Evolutionary conservation across 53 echinoderm and acorn worm genomes (phyloP), one percentile per base, ranked within the genome.

Genomic region (Mesocentrotus franciscanus): DNA sequence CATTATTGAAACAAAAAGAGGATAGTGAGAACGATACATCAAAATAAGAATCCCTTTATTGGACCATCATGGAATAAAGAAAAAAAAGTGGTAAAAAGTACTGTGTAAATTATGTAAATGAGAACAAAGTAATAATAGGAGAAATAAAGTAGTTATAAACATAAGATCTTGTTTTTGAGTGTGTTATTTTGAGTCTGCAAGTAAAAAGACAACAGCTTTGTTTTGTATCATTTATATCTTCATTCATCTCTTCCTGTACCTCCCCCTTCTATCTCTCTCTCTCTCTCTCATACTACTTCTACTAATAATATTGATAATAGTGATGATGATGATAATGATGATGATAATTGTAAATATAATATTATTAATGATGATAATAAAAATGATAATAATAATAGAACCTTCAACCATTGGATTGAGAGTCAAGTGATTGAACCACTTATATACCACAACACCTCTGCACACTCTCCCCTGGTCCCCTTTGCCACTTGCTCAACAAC

Each of bases 91-190:
- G 16, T 49, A 39, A 17, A 14, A 78, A 81, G 20, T 42, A 11
- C 29, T 87, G 59, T 87, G 58, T 87, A 87, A 56, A 87, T n/a
- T 58, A n/a, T 87, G 87, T 87, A 87, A 58, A 87, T 56, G 87
- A 87, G 29, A 87, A 56, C 1, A 91, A 33, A 68, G 34, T 26
- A 64, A 35, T 36, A 91, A 27, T 79, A 30, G 11, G 68, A 91
- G 62, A 62, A 91, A 91, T 68, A 87, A 87, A 87, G 58, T 87
- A 57, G 87, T 87, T 87, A 58, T 56, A 13, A 87, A 87, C 58
- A 58, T 87, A 57, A 81, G 8, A n/a, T 27, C 9, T 58, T 10
- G 36, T 12, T 87, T 26, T 87, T 12, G 18, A 87, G 27, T 87
- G 27, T 57, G n/a, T n/a, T 87, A 13, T n/a, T 42, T 87, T 29